Evolutionary conservation across 2,888 invertebrate genomes (phyloP), one percentile per base, ranked within the genome.

Genomic region (Junonia oenone): DNA sequence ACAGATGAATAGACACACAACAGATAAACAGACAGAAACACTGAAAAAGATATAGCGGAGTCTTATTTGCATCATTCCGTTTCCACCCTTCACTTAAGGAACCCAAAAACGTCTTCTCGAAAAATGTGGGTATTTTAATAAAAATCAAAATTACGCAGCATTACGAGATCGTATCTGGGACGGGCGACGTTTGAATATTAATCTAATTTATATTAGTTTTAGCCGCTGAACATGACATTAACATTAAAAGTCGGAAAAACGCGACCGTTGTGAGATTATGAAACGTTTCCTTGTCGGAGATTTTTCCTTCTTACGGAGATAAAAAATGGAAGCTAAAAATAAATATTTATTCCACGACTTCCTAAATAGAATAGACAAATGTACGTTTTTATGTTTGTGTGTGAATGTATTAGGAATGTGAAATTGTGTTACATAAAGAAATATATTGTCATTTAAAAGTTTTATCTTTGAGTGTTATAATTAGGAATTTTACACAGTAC

Each of bases 111-210:
- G 11, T 17, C 2, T 38, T 38, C 17, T 11, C 11, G 11, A 11
- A 11, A 17, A 17, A 3, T 17, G 31, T 31, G 11, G 9, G 11
- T 11, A 37, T 37, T 17, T 37, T 37, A 15, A 15, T 62, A 63
- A 66, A 66, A 65, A 65, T 58, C 59, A 54, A 71, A 75, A 77
- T 73, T 72, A 71, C 67, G 59, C 62, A 58, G 68, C 71, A 73
- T 78, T 75, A 75, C 62, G 58, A 48, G 38, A 55, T 60, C 31
- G 46, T 58, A 60, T 60, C 60, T 55, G 50, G 50, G 64, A 47
- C 51, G 53, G 38, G 40, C 49, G 37, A 38, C 29, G 46, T 50
- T 53, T 51, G 52, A 58, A 55, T 53, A 47, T 61, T 58, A 61
- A 58, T 61, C 19, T 49, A 37, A 33, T 55, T 58, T 49, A 50